Base-by-base conservation (phyloP, 2,797 vertebrate genomes). In the Sebastolobus alascanus region DNA sequence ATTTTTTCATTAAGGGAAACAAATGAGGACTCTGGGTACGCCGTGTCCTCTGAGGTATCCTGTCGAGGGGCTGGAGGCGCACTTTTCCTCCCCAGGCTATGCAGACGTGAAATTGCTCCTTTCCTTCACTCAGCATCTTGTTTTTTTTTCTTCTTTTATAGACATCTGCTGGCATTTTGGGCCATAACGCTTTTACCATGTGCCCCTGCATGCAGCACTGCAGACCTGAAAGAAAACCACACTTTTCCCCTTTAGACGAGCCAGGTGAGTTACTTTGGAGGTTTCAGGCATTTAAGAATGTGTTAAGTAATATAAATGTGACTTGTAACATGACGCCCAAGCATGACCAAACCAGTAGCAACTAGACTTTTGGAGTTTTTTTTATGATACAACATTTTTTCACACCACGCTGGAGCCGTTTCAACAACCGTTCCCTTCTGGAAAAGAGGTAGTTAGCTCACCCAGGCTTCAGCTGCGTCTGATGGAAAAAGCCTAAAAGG, bases 101-200 rank as follows among this genome's bases (percentile, higher is more conserved):
- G 68, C 70, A 77, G 67, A 79, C 77, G 64, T 84, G 64, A 88
- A 85, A 78, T 77, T 55, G 63, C 81, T 82, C 84, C 82, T 87
- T 78, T 79, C 73, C 72, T 86, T 84, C 71, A 75, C 81, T 78
- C 64, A 50, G 84, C 77, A 79, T 83, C 54, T 75, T 71, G 46
- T 65, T 22, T 52, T 38, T 79, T 75, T 84, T 81, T 6, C 13
- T 60, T 73, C 74, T 91, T 93, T 89, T 83, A 93, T 90, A 86
- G 89, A 90, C 86, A 92, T 93, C 89, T 93, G 90, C 89, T 88
- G 91, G 86, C 88, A 91, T 88, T 92, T 91, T 90, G 58, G 50
- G 52, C 75, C 59, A 3, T 90, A 93, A 94, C 83, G 86, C 66
- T 70, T 94, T 93, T 88, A 90, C 88, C 93, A 94, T 89, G 85